Evolutionary conservation across 2,888 invertebrate genomes (phyloP).

Genomic region (Crocallis elinguaria): DNA sequence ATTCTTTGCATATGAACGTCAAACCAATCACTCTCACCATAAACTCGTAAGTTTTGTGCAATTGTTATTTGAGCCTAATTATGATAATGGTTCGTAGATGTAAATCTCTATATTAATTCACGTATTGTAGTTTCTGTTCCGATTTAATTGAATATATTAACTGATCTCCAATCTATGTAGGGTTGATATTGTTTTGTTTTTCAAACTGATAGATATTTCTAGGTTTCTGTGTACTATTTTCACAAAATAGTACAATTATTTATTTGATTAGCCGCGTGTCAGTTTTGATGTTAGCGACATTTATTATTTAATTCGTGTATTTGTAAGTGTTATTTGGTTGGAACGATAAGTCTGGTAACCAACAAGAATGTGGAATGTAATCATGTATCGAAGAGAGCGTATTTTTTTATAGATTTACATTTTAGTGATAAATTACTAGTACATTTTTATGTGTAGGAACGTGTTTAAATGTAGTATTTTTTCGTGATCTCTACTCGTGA

Average conservation of each 20-base stretch:
- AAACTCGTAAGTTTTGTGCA: background rate
- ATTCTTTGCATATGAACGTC: background rate
- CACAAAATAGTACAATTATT: too few species aligned
- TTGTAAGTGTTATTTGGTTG: constrained; percentile 42
- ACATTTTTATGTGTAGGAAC: too few species aligned
- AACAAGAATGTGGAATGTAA: constrained; percentile 39
- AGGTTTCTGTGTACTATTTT: too few species aligned
- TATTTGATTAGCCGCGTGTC: too few species aligned
- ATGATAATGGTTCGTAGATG: background rate
- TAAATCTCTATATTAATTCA: too few species aligned
- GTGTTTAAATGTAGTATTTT: too few species aligned
- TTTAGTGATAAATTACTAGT: constrained; percentile 12
- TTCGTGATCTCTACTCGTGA: too few species aligned
- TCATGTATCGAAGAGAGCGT: constrained; percentile 47
- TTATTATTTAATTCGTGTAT: constrained; percentile 13
- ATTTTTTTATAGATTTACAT: constrained; percentile 60
- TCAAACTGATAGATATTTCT: too few species aligned
- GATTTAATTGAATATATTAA: too few species aligned
- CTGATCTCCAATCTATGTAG: too few species aligned
- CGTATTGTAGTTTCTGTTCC: too few species aligned
- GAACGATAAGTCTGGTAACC: constrained; percentile 31
- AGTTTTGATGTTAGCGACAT: background rate
- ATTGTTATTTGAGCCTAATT: background rate
- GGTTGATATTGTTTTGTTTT: too few species aligned
- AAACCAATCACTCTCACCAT: background rate